Evolutionary conservation across 2,113 vertebrate species (phyloP).

Genomic region (Pygoscelis adeliae): DNA sequence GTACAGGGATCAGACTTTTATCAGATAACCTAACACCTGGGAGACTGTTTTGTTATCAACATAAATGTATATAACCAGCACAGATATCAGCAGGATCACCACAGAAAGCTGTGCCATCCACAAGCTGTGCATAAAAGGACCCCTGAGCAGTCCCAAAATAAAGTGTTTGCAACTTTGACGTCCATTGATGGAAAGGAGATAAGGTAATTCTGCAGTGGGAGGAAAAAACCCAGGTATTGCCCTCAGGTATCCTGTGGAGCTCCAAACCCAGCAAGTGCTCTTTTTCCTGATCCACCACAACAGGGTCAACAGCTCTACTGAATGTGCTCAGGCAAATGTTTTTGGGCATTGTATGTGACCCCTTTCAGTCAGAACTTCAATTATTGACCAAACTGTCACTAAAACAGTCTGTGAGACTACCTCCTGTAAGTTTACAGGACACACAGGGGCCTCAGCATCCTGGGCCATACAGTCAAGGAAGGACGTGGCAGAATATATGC

Average conservation of each 20-base stretch:
- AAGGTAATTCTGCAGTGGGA: neutral
- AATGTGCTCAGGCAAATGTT: neutral
- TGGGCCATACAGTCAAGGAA: fast-evolving
- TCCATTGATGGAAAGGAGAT: neutral
- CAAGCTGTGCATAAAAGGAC: neutral
- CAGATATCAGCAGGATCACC: neutral
- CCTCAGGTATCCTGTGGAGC: neutral
- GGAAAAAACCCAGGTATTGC: neutral
- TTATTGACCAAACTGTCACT: neutral
- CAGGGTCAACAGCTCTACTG: neutral
- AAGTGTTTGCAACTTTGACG: neutral
- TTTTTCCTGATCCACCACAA: neutral
- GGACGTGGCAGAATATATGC: neutral
- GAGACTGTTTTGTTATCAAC: neutral
- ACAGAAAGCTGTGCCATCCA: neutral
- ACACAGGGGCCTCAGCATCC: neutral
- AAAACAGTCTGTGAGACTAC: neutral
- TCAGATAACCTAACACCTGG: neutral
- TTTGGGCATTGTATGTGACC: neutral
- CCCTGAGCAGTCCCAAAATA: neutral
- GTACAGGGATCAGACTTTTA: neutral
- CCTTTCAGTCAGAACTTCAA: neutral
- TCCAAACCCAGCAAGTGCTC: neutral
- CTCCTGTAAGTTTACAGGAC: neutral
- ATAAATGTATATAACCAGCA: neutral